Base-by-base conservation (phyloP, 1,140 invertebrate species). In the Oedothorax gibbosus region DNA sequence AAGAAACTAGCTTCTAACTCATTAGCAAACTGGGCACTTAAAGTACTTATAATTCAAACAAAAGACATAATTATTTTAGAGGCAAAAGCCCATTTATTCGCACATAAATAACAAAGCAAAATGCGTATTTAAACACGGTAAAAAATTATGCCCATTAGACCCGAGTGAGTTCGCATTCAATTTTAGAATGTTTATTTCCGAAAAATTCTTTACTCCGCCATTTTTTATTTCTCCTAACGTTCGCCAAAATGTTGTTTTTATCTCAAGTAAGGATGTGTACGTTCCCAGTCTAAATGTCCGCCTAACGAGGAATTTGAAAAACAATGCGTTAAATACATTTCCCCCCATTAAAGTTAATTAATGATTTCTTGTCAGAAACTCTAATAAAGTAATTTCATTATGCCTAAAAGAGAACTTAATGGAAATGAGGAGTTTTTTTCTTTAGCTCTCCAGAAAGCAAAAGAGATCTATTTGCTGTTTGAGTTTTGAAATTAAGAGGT, bases 301-400 rank as follows among this genome's bases (percentile, higher is more conserved):
- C 18, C 51, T 60, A 81, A 81, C 54, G 66, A 81, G 66, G 53
- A 0, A 7, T 65, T 51, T 60, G 15, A 79, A 79, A 79, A 79
- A 79, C 35, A 68, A 35, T 18, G 62, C 35, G 53, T 60, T 60
- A 71, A 81, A 81, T 71, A 60, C 35, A 81, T 57, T 81, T 81
- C 18, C 62, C 18, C 62, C 71, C 78, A 62, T 81, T 81, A 71
- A 81, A 81, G 21, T 71, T 81, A 81, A 81, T 81, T 81, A 71
- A 81, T 81, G 64, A 53, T 56, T 35, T 8, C 66, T 18, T 81
- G 64, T 81, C 78, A 81, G 66, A 71, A 81, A 71, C 50, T 57
- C 66, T 81, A 81, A 81, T 81, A 81, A 81, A 81, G 78, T 81
- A 81, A 81, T 81, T 81, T 81, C 65, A 71, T 81, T 81, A 65